Evolutionary conservation across 2,888 invertebrate genomes (phyloP).

Genomic region (Caenorhabditis zanzibari): DNA sequence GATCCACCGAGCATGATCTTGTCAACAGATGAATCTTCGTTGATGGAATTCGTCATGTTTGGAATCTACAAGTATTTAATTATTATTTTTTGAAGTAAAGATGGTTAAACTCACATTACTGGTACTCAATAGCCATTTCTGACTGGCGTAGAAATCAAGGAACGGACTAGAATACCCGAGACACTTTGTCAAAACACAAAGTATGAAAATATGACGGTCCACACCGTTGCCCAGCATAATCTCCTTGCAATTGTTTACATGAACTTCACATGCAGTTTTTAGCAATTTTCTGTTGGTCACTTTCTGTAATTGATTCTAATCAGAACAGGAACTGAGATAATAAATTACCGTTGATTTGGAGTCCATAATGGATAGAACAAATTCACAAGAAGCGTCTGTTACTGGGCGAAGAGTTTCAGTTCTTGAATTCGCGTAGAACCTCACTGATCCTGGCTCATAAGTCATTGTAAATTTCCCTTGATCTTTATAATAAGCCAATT

Average conservation of each 20-base stretch:
- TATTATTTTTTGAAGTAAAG: too few relatives aligned
- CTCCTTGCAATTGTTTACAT: constrained; percentile 83
- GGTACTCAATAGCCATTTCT: constrained; percentile 97
- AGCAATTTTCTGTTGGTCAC: constrained; percentile 89
- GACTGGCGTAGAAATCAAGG: constrained; percentile 91
- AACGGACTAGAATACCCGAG: constrained; percentile 83
- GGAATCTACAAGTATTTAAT: too few relatives aligned
- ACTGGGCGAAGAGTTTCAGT: constrained; percentile 98
- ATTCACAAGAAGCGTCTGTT: constrained; percentile 92
- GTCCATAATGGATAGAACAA: constrained; percentile 94
- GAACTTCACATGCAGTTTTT: constrained; percentile 87
- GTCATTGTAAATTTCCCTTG: constrained; percentile 94
- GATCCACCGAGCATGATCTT: constrained; percentile 77
- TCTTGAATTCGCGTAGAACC: constrained; percentile 94
- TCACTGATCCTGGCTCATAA: constrained; percentile 99
- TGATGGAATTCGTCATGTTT: constrained; percentile 74
- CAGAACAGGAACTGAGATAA: background rate
- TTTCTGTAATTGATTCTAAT: constrained; percentile 86
- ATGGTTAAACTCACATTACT: constrained; percentile 70
- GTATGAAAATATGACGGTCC: constrained; percentile 96
- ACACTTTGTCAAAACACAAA: constrained; percentile 92
- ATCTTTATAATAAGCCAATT: constrained; percentile 91
- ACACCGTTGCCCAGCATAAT: constrained; percentile 88
- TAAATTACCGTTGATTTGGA: constrained; percentile 80
- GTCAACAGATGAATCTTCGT: constrained; percentile 71